Percentiles rank a stretch among this genome's conserved stretches.
phyloP scores from a whole-genome alignment of 1,140 invertebrate genomes.

The Drosophila ficusphila region DNA sequence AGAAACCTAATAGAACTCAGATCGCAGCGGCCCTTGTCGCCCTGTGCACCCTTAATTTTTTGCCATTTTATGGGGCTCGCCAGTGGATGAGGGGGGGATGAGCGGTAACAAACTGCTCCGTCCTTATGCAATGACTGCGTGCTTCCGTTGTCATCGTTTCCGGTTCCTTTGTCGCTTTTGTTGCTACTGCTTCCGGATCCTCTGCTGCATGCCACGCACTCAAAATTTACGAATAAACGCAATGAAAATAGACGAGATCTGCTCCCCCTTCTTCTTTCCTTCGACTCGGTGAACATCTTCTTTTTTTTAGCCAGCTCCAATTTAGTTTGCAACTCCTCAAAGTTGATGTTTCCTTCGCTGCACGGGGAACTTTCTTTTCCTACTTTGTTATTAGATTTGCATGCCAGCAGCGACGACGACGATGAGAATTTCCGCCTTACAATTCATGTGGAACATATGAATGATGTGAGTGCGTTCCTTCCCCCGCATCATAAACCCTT shows the following conservation, averaged over 20 bases:
- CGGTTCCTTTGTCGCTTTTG: constrained; percentile 23
- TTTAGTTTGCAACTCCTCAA: constrained; percentile 47
- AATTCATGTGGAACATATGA: constrained; percentile 50
- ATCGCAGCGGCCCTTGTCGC: constrained; percentile 10
- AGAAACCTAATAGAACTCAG: constrained; percentile 26
- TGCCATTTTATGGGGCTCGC: background rate
- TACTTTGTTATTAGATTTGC: constrained; percentile 74
- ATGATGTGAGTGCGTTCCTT: constrained; percentile 7
- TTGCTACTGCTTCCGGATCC: constrained; percentile 17
- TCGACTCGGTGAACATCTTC: background rate
- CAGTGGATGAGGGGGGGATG: background rate
- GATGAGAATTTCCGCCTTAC: constrained; percentile 39
- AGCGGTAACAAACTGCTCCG: constrained; percentile 39
- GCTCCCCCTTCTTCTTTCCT: background rate
- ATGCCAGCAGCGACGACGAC: constrained; percentile 35
- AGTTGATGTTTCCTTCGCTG: constrained; percentile 44
- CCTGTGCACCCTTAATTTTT: background rate
- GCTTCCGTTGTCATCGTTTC: constrained; percentile 45
- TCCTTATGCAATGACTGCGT: constrained; percentile 60
- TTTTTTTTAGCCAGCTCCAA: constrained; percentile 23
- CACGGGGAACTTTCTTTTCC: constrained; percentile 54
- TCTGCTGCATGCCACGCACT: constrained; percentile 41
- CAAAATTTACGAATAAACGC: constrained; percentile 55
- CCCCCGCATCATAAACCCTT: background rate
- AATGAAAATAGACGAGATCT: constrained; percentile 12